phyloP scores from a whole-genome alignment of 2,797 vertebrate species.

The Enteromius thamalakanensis region DNA sequence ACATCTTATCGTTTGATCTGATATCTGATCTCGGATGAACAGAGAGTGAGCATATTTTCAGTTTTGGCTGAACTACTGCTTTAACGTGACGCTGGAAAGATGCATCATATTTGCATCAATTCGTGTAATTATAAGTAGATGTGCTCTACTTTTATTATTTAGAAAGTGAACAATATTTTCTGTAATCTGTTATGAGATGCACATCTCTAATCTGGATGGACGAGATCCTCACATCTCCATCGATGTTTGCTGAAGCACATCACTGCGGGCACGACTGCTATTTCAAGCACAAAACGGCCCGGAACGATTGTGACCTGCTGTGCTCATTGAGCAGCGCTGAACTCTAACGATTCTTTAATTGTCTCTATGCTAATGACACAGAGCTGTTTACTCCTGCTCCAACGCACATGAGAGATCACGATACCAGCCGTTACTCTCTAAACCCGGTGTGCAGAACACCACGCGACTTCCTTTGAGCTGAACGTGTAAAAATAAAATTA shows the following conservation, averaged over 20 bases:
- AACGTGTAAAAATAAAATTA: neutral
- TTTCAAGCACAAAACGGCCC: slow-evolving; percentile 46
- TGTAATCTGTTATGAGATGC: no score
- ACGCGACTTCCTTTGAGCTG: no score
- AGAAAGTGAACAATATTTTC: no score
- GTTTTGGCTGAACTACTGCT: no score
- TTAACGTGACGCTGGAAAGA: no score
- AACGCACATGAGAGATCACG: neutral
- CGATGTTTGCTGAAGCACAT: neutral
- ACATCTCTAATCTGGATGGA: neutral
- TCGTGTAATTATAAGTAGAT: no score
- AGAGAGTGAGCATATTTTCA: no score
- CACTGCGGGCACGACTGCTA: slow-evolving; percentile 15
- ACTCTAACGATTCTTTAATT: slow-evolving; percentile 24
- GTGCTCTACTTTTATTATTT: no score
- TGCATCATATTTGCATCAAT: no score
- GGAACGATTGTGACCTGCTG: slow-evolving; percentile 41
- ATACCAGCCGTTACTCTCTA: neutral
- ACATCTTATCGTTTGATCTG: no score
- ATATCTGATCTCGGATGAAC: no score
- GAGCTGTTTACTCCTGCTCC: neutral
- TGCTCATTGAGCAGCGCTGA: slow-evolving; percentile 28
- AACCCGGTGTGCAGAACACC: neutral
- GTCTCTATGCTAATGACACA: neutral
- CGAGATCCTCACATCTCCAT: neutral